These are phyloP conservation scores for Coptotermes formosanus DNA, from an alignment of 1,140 invertebrate species.

Conservation along the genomic window DNA sequence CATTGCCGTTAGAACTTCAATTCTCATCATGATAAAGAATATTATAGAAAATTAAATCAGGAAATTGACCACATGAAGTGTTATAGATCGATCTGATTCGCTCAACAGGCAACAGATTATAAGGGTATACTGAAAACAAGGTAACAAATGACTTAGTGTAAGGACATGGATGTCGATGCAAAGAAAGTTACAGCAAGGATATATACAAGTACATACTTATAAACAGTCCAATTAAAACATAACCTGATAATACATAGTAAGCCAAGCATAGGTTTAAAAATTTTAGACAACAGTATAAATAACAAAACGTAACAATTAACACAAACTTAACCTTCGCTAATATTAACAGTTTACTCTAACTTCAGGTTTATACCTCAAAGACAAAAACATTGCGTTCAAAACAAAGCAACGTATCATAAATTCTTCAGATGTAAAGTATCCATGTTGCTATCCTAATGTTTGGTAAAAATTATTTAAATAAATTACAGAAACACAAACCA, in stretches of 20 bases:
- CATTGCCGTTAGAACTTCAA: no score
- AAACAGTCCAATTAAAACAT: background rate
- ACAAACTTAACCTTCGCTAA: constrained; percentile 5
- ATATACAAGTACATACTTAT: background rate
- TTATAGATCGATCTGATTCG: background rate
- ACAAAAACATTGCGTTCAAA: background rate
- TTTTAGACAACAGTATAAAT: background rate
- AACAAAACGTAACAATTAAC: constrained; percentile 10
- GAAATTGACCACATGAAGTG: background rate
- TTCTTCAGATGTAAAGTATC: background rate
- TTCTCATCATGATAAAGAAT: no score
- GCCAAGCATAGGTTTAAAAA: background rate
- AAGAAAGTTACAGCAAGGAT: background rate
- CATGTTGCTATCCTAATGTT: background rate
- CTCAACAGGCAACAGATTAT: no score
- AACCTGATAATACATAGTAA: background rate
- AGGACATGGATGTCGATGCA: background rate
- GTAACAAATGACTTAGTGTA: background rate
- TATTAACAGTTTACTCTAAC: background rate
- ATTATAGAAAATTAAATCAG: background rate
- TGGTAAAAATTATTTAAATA: background rate
- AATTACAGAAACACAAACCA: background rate
- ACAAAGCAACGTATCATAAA: background rate
- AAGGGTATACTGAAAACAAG: background rate
- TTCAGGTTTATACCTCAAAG: background rate